Percentiles rank a stretch among this genome's conserved stretches.
phyloP scores from a whole-genome alignment of 2,113 vertebrate genomes.

The Sinocyclocheilus maitianheensis region DNA sequence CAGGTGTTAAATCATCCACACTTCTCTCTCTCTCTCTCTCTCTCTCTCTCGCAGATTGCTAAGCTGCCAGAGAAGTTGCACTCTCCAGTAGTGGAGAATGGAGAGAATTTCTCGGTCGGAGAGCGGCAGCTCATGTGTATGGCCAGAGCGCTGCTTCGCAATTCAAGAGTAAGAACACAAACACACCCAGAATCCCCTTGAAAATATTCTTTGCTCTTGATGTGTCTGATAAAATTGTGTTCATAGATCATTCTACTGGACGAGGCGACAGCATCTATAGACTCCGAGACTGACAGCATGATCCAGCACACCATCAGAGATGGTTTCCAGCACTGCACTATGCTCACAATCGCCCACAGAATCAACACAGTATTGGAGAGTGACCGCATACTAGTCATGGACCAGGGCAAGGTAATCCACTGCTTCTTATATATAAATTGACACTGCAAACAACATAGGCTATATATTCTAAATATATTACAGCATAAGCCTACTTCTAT shows the following conservation, averaged over 20 bases:
- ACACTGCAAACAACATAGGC: not conserved
- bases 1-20: not conserved
- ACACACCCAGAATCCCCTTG: not conserved
- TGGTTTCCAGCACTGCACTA: conserved; percentile 77
- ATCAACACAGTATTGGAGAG: conserved; percentile 80
- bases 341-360: conserved; percentile 84
- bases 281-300: conserved; percentile 79
- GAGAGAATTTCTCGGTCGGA: conserved; percentile 84
- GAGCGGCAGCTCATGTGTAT: conserved; percentile 82
- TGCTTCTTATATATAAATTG: not conserved
- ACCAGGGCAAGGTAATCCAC: conserved; percentile 76
- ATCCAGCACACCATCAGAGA: conserved; percentile 82
- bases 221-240: not conserved
- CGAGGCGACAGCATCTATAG: conserved; percentile 86
- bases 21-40: not conserved
- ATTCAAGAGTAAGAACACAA: conserved; percentile 77
- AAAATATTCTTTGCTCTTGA: not conserved
- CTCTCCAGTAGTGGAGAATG: conserved; percentile 76
- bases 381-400: conserved; percentile 82
- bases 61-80: conserved; percentile 74
- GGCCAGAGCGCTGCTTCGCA: conserved; percentile 79
- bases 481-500: conserved; percentile 7
- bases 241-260: conserved; percentile 84
- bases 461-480: not conserved
- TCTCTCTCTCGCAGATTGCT: conserved; percentile 65